phyloP scores from a whole-genome alignment of 2,797 vertebrate genomes.

The Eptatretus atami region DNA sequence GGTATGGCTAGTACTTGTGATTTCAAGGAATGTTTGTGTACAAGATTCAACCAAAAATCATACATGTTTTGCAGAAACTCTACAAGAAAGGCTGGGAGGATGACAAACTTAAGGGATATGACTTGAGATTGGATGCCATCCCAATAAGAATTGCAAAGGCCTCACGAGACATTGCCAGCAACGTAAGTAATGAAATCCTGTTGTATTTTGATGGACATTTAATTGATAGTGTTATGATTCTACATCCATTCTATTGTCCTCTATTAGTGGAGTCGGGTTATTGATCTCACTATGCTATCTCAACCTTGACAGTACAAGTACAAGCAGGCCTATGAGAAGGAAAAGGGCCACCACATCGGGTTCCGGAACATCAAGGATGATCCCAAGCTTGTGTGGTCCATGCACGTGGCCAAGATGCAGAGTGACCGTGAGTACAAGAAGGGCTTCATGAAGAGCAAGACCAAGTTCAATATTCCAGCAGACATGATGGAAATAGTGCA shows the following conservation, averaged over 20 bases:
- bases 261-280: too few relatives aligned
- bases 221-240: too few relatives aligned
- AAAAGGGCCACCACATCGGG: constrained; percentile 59
- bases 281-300: too few relatives aligned
- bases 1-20: too few relatives aligned
- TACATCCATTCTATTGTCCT: too few relatives aligned
- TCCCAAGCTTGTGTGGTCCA: constrained; percentile 38
- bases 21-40: too few relatives aligned
- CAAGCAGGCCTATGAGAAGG: constrained; percentile 50
- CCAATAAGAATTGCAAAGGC: constrained; percentile 38
- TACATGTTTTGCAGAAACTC: constrained; percentile 26
- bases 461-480: constrained; percentile 32
- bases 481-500: constrained; percentile 49
- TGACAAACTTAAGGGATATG: constrained; percentile 38
- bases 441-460: constrained; percentile 52
- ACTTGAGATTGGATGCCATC: constrained; percentile 51
- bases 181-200: constrained; percentile 23
- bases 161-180: constrained; percentile 47
- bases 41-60: too few relatives aligned
- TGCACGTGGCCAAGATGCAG: constrained; percentile 39
- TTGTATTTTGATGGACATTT: too few relatives aligned
- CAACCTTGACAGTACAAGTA: constrained; percentile 39
- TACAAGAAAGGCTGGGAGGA: constrained; percentile 43
- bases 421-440: constrained; percentile 65
- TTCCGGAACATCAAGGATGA: constrained; percentile 39